Evolutionary conservation across 1,140 invertebrate genomes (phyloP), one percentile per base, ranked within the genome.

Genomic region (Neodiprion pinetum): DNA sequence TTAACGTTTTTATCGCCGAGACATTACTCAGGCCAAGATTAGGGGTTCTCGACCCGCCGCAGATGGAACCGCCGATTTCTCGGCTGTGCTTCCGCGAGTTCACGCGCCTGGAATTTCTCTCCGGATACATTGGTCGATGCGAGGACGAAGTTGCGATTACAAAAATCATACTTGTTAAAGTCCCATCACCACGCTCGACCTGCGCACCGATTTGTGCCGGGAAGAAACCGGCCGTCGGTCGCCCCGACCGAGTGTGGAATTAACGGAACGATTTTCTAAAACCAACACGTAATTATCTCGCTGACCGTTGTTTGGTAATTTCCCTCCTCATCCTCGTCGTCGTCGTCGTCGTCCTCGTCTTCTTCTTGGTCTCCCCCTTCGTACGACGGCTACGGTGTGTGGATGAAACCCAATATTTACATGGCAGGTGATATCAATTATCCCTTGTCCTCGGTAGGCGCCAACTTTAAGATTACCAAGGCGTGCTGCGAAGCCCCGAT

Each of bases 241-340:
- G 28, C 28, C 1, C 5, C 28, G 28, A 40, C 28, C 28, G 28
- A 82, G 82, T 79, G 82, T 85, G 80, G 83, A 86, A 86, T 87
- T 84, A 86, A 87, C 80, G 80, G n/a, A 61, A 80, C 80, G 14
- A 80, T 85, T 88, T 88, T 88, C 87, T 88, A 88, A 88, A 88
- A 88, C 86, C 86, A 88, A 88, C 86, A 88, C 85, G 84, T 87
- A 88, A 88, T 88, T 88, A 88, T 87, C 86, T 80, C 83, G 78
- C 82, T 83, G 80, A 76, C 83, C 79, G 84, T 87, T 85, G 83
- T 85, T 84, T 82, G 70, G 77, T 82, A 82, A 80, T 85, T 83
- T 82, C 1, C 5, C 28, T 79, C 78, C 74, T 76, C 53, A 9
- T 12, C 11, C n/a, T 61, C 53, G 1, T 40, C 28, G 28, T 40